These are phyloP conservation scores for Delphinapterus leucas DNA, from an alignment of 2,113 vertebrate genomes.

Conservation along the genomic window DNA sequence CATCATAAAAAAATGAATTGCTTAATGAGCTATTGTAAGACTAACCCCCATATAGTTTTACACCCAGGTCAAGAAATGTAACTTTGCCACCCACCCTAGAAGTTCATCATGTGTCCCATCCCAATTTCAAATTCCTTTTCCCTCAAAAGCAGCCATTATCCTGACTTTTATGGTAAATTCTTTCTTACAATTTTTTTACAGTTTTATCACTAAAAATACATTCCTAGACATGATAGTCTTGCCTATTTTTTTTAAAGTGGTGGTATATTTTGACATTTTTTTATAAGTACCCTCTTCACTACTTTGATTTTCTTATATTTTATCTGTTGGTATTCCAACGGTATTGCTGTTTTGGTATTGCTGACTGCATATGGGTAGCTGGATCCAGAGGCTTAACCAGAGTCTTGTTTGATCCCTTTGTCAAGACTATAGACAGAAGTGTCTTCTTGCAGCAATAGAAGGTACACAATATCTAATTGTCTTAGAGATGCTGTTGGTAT, in stretches of 20 bases:
- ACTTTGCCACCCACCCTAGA: background rate
- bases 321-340: background rate
- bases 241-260: background rate
- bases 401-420: background rate
- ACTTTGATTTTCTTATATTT: background rate
- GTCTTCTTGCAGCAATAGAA: background rate
- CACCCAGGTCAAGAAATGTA: background rate
- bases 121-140: background rate
- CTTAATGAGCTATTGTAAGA: background rate
- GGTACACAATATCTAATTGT: background rate
- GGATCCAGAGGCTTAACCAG: background rate
- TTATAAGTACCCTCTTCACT: background rate
- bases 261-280: background rate
- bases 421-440: background rate
- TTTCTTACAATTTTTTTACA: background rate
- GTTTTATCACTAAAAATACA: background rate
- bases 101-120: rapidly evolving
- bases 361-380: background rate
- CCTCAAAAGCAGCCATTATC: background rate
- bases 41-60: background rate
- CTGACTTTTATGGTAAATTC: background rate
- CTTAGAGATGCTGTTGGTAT: background rate
- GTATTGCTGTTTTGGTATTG: background rate
- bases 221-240: background rate
- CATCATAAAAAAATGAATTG: background rate